A percentile compares a stretch with the other conserved stretches of the same genome.
phyloP scores from a whole-genome alignment of 2,113 vertebrate species.

The Phodopus roborovskii region DNA sequence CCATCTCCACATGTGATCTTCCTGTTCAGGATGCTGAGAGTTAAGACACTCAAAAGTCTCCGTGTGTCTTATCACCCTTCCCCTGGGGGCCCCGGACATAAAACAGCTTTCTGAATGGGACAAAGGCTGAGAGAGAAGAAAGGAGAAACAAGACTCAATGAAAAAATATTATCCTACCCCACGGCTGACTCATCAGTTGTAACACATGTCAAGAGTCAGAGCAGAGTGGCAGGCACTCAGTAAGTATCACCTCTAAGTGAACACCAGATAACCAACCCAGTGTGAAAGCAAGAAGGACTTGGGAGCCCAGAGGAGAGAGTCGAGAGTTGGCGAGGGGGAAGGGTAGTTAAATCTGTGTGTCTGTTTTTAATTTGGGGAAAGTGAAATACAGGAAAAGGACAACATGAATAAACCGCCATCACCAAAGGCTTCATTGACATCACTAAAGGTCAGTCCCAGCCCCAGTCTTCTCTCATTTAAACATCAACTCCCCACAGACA shows the following conservation, averaged over 20 bases:
- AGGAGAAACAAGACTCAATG: conserved; percentile 15
- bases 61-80: neutral
- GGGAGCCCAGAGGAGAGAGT: neutral
- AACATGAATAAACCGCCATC: too few species aligned
- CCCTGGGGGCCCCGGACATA: neutral
- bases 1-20: neutral
- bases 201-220: neutral
- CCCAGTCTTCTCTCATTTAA: neutral
- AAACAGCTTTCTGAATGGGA: neutral
- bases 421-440: neutral
- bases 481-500: neutral
- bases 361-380: conserved; percentile 35
- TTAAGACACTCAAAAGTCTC: neutral
- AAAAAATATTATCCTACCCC: conserved; percentile 18
- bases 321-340: neutral
- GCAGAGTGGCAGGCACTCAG: neutral
- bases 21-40: neutral
- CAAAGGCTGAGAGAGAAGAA: conserved; percentile 4
- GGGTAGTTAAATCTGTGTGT: neutral
- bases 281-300: neutral
- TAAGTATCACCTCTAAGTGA: neutral
- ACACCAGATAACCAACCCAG: neutral
- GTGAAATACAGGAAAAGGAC: neutral
- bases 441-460: neutral
- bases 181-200: neutral